Evolutionary conservation across 2,797 vertebrate genomes (phyloP).

Genomic region (Cyprinodon diabolis): DNA sequence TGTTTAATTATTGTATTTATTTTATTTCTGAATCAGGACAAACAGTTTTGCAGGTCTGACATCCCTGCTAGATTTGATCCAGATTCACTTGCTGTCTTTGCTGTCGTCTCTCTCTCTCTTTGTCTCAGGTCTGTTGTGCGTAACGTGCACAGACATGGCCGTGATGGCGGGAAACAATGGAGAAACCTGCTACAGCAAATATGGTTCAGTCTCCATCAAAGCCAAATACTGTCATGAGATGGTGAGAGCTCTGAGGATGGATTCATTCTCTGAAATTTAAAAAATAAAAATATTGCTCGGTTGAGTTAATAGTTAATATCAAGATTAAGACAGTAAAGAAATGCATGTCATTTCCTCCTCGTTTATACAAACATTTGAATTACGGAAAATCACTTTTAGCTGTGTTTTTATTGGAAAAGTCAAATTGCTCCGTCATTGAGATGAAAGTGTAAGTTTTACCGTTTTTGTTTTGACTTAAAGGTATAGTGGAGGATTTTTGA

Average conservation of each 20-base stretch:
- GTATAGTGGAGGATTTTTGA: no score
- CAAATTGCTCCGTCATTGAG: no score
- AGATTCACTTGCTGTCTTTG: no score
- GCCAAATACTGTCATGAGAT: conserved; percentile 93
- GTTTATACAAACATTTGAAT: no score
- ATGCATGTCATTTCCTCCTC: no score
- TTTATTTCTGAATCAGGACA: conserved; percentile 15
- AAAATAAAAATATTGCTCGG: neutral
- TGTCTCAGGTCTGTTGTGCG: conserved; percentile 85
- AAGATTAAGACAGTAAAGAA: no score
- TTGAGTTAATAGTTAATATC: no score
- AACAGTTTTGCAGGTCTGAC: conserved; percentile 3
- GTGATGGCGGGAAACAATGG: conserved; percentile 91
- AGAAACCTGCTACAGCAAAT: conserved; percentile 94
- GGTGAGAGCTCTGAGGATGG: conserved; percentile 77
- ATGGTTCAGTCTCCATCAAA: conserved; percentile 91
- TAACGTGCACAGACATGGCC: conserved; percentile 95
- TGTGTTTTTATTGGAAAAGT: no score
- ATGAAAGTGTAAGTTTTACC: no score
- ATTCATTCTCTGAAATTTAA: neutral
- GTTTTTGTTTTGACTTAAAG: no score
- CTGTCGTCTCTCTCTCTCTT: neutral
- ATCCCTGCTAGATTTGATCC: neutral
- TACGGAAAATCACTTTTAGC: no score
- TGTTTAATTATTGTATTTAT: neutral